Percentiles rank a stretch among this genome's conserved stretches.
Evolutionary conservation across 35 echinoderm and acorn worm genomes (phyloP).

Genomic region (Ophiothrix spiculata): DNA sequence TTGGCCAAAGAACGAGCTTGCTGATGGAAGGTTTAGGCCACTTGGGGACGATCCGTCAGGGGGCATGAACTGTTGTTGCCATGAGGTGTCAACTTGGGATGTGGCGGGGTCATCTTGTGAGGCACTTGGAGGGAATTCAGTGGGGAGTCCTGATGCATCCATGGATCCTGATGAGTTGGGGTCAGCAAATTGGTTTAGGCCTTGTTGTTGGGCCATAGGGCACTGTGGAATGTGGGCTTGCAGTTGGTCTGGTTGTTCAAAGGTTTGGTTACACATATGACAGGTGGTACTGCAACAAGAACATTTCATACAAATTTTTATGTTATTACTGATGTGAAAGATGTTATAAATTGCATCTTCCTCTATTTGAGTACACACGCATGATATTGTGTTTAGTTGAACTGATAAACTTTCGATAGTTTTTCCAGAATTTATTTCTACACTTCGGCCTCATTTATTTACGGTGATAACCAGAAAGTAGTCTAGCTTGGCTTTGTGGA

Average conservation of each 20-base stretch:
- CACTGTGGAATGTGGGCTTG: background rate
- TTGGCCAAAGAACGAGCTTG: background rate
- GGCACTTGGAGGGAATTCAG: background rate
- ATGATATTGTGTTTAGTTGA: too few species aligned
- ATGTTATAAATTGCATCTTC: too few species aligned
- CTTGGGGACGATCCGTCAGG: background rate
- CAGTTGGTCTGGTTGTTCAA: background rate
- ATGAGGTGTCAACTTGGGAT: background rate
- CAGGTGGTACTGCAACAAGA: background rate
- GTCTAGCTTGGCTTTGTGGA: too few species aligned
- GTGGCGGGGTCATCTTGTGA: background rate
- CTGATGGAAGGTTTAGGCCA: slow-evolving; percentile 2
- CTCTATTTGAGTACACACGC: too few species aligned
- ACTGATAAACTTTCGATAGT: too few species aligned
- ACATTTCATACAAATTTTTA: too few species aligned
- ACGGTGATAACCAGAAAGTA: too few species aligned
- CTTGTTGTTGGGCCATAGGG: background rate
- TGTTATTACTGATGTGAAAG: too few species aligned
- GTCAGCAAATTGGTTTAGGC: background rate
- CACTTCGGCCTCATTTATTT: too few species aligned
- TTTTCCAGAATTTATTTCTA: too few species aligned
- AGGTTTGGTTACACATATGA: background rate
- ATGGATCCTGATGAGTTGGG: background rate
- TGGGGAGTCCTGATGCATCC: background rate
- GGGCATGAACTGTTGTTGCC: background rate